These are phyloP conservation scores for Sebastes schlegelii DNA, from an alignment of 2,113 vertebrate genomes.

Conservation along the genomic window DNA sequence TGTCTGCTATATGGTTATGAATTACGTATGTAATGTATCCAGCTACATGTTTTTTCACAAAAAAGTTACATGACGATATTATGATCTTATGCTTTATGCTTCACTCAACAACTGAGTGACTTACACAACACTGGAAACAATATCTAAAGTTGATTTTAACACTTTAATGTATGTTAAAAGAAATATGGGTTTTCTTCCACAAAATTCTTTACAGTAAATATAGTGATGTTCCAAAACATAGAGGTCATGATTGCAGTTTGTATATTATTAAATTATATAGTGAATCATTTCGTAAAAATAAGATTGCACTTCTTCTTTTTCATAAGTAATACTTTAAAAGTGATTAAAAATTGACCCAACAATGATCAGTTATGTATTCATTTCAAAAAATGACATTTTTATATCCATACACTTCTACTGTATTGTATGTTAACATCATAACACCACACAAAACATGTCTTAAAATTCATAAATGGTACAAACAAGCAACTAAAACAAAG, in stretches of 20 bases:
- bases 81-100: background rate
- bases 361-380: background rate
- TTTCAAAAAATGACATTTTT: background rate
- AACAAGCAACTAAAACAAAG: background rate
- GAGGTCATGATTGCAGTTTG: background rate
- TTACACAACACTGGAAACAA: background rate
- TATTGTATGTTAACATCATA: background rate
- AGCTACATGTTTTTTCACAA: background rate
- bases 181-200: background rate
- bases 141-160: background rate
- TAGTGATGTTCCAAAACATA: background rate
- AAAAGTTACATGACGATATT: too few species aligned
- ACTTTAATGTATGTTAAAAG: background rate
- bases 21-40: background rate
- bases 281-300: slow-evolving; percentile 1
- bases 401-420: background rate
- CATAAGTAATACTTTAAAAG: background rate
- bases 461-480: background rate
- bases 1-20: background rate
- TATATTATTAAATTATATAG: background rate
- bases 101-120: background rate
- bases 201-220: background rate
- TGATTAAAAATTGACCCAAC: background rate
- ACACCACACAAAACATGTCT: background rate
- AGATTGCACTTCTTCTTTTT: background rate